Evolutionary conservation across 2,888 invertebrate genomes (phyloP).

Genomic region (Cantharis nigra): DNA sequence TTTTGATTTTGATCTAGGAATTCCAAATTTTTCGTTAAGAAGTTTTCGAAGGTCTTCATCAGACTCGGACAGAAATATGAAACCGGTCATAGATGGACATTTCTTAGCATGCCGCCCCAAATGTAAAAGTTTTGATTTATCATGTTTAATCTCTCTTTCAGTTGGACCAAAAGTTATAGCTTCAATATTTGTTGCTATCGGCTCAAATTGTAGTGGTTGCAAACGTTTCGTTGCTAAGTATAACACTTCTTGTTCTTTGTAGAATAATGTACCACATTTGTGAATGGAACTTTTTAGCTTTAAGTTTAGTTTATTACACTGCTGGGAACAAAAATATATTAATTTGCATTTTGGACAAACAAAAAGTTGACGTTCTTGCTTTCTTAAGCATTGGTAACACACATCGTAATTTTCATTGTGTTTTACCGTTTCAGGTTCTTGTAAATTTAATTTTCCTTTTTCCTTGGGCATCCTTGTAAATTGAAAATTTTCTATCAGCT

Average conservation of each 20-base stretch:
- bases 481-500: conserved; percentile 9
- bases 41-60: neutral
- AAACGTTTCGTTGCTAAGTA: neutral
- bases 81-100: neutral
- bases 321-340: conserved; percentile 48
- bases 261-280: conserved; percentile 35
- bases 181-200: neutral
- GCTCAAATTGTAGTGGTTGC: neutral
- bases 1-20: neutral
- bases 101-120: neutral
- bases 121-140: neutral
- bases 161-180: neutral
- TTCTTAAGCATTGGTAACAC: conserved; percentile 47
- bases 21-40: neutral
- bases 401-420: conserved; percentile 43
- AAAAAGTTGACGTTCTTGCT: conserved; percentile 37
- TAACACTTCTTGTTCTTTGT: conserved; percentile 21
- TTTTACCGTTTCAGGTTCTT: conserved; percentile 31
- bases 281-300: conserved; percentile 37
- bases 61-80: neutral
- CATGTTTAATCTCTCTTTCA: neutral
- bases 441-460: conserved; percentile 4
- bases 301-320: conserved; percentile 44
- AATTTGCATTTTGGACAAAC: conserved; percentile 47
- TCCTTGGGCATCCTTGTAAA: neutral